phyloP scores from a whole-genome alignment of 30 jellyfish, hydroid and myxozoan species.

The Nemopilema nomurai region DNA sequence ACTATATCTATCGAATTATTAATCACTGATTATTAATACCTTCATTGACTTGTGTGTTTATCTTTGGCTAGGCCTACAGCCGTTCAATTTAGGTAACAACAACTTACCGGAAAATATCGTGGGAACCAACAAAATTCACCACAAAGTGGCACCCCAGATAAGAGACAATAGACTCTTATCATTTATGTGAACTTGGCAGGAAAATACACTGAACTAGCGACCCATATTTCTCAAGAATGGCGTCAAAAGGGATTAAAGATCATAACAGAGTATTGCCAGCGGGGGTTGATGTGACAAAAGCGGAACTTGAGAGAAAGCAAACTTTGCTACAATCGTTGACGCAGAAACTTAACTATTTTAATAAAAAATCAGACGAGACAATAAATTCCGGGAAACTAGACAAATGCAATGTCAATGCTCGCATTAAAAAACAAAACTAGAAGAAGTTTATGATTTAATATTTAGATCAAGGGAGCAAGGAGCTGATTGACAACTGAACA shows the following conservation, averaged over 20 bases:
- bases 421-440: conserved; percentile 30
- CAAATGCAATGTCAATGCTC: conserved; percentile 23
- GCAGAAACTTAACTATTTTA: conserved; percentile 39
- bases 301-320: conserved; percentile 6
- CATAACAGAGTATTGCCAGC: not conserved
- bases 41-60: no score
- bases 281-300: not conserved
- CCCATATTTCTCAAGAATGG: no score
- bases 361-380: conserved; percentile 17
- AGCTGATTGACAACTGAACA: conserved; percentile 32
- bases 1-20: no score
- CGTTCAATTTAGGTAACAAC: no score
- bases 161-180: no score
- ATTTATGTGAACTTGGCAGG: no score
- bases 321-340: conserved; percentile 21
- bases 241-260: no score
- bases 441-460: conserved; percentile 35
- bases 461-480: conserved; percentile 28
- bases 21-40: no score
- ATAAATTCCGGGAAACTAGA: conserved; percentile 4
- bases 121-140: no score
- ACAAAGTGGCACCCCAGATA: conserved; percentile 77
- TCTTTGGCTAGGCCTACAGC: no score
- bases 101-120: no score
- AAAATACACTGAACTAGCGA: no score